Evolutionary conservation across 2,113 vertebrate genomes (phyloP).

Genomic region (Apteryx mantelli): DNA sequence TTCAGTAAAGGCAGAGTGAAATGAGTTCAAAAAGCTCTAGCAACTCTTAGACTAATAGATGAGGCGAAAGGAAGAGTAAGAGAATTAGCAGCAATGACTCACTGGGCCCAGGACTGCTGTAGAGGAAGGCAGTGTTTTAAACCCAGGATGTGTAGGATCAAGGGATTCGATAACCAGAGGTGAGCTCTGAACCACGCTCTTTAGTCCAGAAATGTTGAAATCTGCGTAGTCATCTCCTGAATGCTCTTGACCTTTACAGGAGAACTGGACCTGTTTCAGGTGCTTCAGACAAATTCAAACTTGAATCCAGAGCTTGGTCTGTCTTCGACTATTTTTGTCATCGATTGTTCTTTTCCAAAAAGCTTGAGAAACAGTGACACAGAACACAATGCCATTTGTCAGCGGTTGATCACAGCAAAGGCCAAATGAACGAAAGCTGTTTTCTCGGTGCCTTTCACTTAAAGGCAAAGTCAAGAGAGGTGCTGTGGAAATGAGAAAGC

Average conservation of each 20-base stretch:
- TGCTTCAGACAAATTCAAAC: neutral
- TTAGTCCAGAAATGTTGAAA: rapidly evolving
- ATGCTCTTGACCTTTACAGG: neutral
- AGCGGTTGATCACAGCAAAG: neutral
- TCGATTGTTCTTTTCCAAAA: neutral
- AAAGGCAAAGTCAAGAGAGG: neutral
- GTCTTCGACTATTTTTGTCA: neutral
- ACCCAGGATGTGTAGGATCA: neutral
- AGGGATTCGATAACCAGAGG: neutral
- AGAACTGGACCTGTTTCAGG: neutral
- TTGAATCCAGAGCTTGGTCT: neutral
- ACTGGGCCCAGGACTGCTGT: neutral
- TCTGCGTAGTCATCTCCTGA: rapidly evolving
- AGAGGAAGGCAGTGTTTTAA: neutral
- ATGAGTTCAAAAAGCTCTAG: neutral
- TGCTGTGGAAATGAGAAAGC: neutral
- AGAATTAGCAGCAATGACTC: neutral
- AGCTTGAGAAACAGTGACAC: neutral
- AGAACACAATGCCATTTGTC: rapidly evolving
- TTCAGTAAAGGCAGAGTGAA: neutral
- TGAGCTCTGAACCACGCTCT: neutral
- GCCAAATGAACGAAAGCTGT: neutral
- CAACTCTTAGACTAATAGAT: neutral
- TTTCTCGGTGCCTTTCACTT: neutral
- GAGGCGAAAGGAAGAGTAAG: neutral